Base-by-base conservation (phyloP, 2,888 invertebrate species). In the Eugnorisma glareosa region DNA sequence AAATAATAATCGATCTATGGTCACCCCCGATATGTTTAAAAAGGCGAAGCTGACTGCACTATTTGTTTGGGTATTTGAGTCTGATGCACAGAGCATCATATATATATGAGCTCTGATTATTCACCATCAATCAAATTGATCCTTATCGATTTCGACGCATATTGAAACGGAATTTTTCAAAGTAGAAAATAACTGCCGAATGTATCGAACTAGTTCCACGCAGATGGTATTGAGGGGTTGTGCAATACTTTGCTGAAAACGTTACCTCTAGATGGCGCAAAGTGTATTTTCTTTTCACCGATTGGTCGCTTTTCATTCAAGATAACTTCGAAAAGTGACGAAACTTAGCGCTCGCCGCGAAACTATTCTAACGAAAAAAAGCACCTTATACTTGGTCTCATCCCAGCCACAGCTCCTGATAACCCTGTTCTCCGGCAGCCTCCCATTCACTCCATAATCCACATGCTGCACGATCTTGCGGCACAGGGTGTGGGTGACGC, bases 401-500 rank as follows among this genome's bases (percentile, higher is more conserved):
- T 98, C 98, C 97, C 98, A 98, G 21, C 98, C 99, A 90, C 99
- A 99, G 85, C 97, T 97, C 86, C 99, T 97, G 88, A 99, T 98
- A 67, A 98, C 97, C 89, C 99, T 97, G 89, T 97, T 97, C 88
- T 98, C 97, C 0, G 98, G 98, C 89, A 97, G 96, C 88, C 97
- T 95, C 83, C 98, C 98, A 88, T 98, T 98, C 66, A 98, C 98
- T 89, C 98, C 98, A 91, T 98, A 98, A 92, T 99, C 99, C 86
- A 99, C 98, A 77, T 98, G 97, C 96, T 99, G 98, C 70, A 98
- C 97, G 76, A 98, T 98, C 96, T 99, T 99, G 85, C 99, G 97
- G 95, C 99, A 99, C 89, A 98, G 97, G 10, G 97, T 98, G 93
- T 97, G 98, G n/a, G 97, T 97, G 66, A 97, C 95, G 0, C 95